These are phyloP conservation scores for Limnephilus auricula DNA, from an alignment of 2,888 invertebrate species.

Conservation along the genomic window DNA sequence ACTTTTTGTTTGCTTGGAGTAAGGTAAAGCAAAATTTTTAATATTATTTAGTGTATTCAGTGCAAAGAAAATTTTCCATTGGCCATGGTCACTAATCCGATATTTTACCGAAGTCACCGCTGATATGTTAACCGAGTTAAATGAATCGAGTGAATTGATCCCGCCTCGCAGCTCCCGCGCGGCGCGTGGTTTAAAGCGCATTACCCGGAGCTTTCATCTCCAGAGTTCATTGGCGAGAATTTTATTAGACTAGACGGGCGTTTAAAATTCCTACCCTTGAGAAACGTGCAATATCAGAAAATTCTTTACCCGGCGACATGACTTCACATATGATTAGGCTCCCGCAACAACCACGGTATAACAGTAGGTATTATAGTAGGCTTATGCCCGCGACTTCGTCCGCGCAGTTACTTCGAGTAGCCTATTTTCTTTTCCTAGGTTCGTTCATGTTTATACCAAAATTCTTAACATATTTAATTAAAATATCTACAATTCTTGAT, in stretches of 20 bases:
- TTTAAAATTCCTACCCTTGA: neutral
- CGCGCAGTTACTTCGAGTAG: too few species aligned
- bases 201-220: slow-evolving; percentile 2
- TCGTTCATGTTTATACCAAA: too few species aligned
- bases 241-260: slow-evolving; percentile 2
- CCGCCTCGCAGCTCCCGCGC: neutral
- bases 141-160: neutral
- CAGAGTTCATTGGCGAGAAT: neutral
- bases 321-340: neutral
- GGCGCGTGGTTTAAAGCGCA: neutral
- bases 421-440: too few species aligned
- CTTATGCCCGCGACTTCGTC: too few species aligned
- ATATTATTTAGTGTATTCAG: neutral
- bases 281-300: slow-evolving; percentile 19
- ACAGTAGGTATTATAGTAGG: too few species aligned
- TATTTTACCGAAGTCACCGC: neutral
- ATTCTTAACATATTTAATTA: too few species aligned
- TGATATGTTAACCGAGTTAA: neutral
- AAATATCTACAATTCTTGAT: too few species aligned
- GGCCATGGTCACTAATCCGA: neutral
- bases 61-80: neutral
- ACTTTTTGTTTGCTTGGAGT: too few species aligned
- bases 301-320: neutral
- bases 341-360: neutral
- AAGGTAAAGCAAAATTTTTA: too few species aligned